Evolutionary conservation across 2,797 vertebrate species (phyloP).

Genomic region (Pseudopleuronectes americanus): DNA sequence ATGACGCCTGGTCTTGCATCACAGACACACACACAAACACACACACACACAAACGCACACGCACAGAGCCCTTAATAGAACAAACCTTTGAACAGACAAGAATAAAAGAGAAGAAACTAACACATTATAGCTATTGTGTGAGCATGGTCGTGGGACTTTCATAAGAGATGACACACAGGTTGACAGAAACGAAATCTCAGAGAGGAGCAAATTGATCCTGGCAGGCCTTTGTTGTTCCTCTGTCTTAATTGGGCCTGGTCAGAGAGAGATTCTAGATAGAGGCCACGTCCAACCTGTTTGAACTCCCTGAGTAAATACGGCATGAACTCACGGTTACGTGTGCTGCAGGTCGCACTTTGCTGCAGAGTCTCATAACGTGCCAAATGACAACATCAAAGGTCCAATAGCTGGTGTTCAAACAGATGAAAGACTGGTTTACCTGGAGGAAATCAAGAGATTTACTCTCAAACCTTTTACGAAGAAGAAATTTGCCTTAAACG

Average conservation of each 20-base stretch:
- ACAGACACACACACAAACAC: background rate
- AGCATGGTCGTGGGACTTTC: background rate
- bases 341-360: background rate
- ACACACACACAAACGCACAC: background rate
- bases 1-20: slow-evolving; percentile 9
- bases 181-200: slow-evolving; percentile 10
- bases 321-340: background rate
- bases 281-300: slow-evolving; percentile 22
- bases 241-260: slow-evolving; percentile 36
- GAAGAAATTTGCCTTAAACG: too few species aligned
- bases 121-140: background rate
- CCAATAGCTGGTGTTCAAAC: background rate
- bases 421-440: background rate
- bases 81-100: background rate
- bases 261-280: slow-evolving; percentile 23
- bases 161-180: slow-evolving; percentile 1
- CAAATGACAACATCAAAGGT: background rate
- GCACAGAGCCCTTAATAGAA: background rate
- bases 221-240: slow-evolving; percentile 32
- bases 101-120: background rate
- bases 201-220: slow-evolving; percentile 29
- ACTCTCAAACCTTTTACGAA: background rate
- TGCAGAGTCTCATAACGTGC: background rate
- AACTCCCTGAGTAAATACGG: slow-evolving; percentile 17
- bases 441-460: background rate